Evolutionary conservation across 2,888 invertebrate species (phyloP).

Genomic region (Drosophila macrospina): DNA sequence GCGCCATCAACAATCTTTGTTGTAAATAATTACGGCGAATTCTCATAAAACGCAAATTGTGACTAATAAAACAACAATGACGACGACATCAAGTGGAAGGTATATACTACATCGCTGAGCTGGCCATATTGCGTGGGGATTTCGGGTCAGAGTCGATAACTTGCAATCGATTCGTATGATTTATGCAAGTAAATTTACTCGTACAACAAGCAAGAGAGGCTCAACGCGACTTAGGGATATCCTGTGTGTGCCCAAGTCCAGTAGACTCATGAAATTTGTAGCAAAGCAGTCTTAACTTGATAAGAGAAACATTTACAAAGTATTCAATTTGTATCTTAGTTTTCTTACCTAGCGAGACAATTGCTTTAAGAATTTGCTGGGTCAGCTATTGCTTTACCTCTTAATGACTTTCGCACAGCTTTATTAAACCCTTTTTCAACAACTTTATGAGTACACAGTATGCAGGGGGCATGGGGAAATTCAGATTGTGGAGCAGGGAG

Average conservation of each 20-base stretch:
- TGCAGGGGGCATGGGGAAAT: conserved; percentile 16
- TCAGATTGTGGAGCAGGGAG: conserved; percentile 3
- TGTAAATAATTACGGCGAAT: conserved; percentile 73
- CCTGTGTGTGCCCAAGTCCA: not conserved
- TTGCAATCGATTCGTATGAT: conserved; percentile 65
- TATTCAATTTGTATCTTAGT: too few relatives aligned
- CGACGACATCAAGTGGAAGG: conserved; percentile 40
- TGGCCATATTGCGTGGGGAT: conserved; percentile 54
- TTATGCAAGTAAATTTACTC: conserved; percentile 43
- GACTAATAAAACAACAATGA: conserved; percentile 62
- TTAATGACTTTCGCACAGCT: not conserved
- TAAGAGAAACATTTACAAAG: too few relatives aligned
- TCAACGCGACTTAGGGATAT: not conserved
- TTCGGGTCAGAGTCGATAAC: conserved; percentile 57
- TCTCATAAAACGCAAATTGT: conserved; percentile 62
- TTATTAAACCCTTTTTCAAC: conserved; percentile 25
- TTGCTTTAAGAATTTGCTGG: not conserved
- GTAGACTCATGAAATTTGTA: too few relatives aligned
- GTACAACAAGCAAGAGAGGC: conserved; percentile 2
- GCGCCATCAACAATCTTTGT: conserved; percentile 51
- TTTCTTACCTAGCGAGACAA: not conserved
- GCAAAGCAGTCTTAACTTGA: too few relatives aligned
- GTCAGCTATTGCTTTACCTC: not conserved
- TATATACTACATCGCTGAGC: conserved; percentile 22
- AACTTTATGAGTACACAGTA: conserved; percentile 2